These are phyloP conservation scores for Orius insidiosus DNA, from an alignment of 1,140 invertebrate species.

Conservation along the genomic window DNA sequence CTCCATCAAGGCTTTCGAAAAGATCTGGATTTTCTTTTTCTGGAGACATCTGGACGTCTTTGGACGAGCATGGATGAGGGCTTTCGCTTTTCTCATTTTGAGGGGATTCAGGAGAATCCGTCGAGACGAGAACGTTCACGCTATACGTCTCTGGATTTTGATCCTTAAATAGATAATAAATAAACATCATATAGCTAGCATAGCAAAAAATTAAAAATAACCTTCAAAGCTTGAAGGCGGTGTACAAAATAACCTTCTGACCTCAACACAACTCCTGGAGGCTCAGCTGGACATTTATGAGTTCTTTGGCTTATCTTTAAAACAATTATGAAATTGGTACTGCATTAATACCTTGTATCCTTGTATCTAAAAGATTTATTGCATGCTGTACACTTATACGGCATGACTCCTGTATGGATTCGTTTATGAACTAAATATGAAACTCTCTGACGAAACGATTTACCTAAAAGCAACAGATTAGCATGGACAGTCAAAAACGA, in stretches of 20 bases:
- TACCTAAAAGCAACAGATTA: slow-evolving; percentile 38
- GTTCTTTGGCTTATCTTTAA: slow-evolving; percentile 54
- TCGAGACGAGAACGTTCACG: no score
- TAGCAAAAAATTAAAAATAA: no score
- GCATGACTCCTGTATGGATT: slow-evolving; percentile 68
- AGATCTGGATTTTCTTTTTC: no score
- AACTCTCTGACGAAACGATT: slow-evolving; percentile 69
- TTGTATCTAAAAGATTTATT: slow-evolving; percentile 71
- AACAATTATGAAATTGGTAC: slow-evolving; percentile 9
- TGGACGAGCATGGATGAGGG: no score
- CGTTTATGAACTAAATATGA: slow-evolving; percentile 69
- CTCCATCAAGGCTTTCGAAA: no score
- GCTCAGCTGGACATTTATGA: slow-evolving; percentile 51
- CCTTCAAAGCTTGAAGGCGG: slow-evolving; percentile 26
- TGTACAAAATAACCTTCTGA: slow-evolving; percentile 25
- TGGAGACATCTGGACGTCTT: no score
- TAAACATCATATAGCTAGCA: no score
- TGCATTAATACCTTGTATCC: slow-evolving; percentile 26
- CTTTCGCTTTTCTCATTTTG: no score
- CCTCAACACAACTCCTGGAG: slow-evolving; percentile 28
- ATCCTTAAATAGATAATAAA: no score
- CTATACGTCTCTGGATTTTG: no score
- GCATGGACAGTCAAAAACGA: slow-evolving; percentile 18
- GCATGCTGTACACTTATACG: slow-evolving; percentile 64
- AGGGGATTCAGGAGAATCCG: no score